Conservation (phyloP, 2,113 vertebrate species). For the crab-eating macaque (Macaca fascicularis) region DNA sequence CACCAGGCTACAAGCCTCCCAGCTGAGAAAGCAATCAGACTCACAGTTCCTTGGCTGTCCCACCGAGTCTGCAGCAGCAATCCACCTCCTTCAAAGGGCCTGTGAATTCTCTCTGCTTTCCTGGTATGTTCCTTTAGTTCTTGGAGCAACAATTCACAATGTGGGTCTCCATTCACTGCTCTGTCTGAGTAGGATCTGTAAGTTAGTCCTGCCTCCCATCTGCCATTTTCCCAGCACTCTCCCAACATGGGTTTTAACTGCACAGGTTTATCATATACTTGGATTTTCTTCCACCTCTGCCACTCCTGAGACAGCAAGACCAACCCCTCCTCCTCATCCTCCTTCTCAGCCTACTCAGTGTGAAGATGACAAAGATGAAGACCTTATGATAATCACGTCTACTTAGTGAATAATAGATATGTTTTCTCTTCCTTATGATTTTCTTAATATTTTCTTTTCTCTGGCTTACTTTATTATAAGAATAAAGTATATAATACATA, state of each 20-base stretch:
- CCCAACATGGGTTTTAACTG: background rate
- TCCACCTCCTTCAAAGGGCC: no score
- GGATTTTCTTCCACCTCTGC: background rate
- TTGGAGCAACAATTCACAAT: no score
- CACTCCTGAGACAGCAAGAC: background rate
- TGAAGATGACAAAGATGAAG: background rate
- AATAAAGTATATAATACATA: background rate
- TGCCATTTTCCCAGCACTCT: no score
- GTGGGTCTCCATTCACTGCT: no score
- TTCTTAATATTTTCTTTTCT: background rate
- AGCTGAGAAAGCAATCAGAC: no score
- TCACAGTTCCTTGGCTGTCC: no score
- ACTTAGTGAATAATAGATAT: background rate
- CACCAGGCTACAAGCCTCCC: no score
- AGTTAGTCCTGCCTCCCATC: no score
- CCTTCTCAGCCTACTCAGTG: background rate
- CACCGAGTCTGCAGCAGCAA: no score
- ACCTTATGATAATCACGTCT: background rate
- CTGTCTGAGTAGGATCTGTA: no score
- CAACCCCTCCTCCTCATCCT: background rate
- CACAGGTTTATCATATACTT: background rate
- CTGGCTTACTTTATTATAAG: background rate
- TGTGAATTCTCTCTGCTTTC: no score
- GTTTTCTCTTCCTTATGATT: background rate
- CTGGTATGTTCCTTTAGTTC: no score